Base-by-base conservation (phyloP, 2,888 invertebrate genomes). In the Sthenelais limicola region DNA sequence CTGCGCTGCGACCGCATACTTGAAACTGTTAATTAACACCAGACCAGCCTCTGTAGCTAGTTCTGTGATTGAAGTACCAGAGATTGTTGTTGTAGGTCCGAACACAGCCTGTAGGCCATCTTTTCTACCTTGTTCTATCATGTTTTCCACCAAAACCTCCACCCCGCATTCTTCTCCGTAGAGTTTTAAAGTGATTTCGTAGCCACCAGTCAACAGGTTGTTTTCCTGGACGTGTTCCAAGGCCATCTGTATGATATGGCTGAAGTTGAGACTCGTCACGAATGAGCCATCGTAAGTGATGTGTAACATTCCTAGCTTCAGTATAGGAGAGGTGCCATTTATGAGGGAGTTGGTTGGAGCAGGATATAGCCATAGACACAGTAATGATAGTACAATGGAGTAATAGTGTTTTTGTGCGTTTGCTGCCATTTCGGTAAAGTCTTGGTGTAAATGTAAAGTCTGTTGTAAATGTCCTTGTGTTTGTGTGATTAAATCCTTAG, bases 221-320 rank as follows among this genome's bases (percentile, higher is more conserved):
- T 15, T 28, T 21, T 1, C 15, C 3, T 38, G 38, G 1, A 62
- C 15, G 62, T 62, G 38, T 1, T 62, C 62, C 9, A 62, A 26
- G 1, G 62, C 62, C 38, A 62, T 3, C 18, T 35, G 38, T 26
- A 62, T 38, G 18, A 62, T 28, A 28, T 43, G 62, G 21, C 62
- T 62, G 38, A 38, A 62, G 38, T 62, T 35, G 24, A 62, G 62
- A 18, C 62, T 62, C 12, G 62, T 62, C 1, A 62, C 38, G 24
- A 38, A 62, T 9, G 62, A 62, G 62, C 62, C 62, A n/a, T 62
- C 62, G 38, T 62, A 62, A 1, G 62, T 62, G 35, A 62, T 38
- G 38, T 35, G 62, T 15, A 62, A 35, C 4, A 32, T n/a, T n/a
- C n/a, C n/a, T n/a, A n/a, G n/a, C n/a, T n/a, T n/a, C n/a, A n/a